Conservation (phyloP, 2,113 vertebrate species). For the Sturnira hondurensis region DNA sequence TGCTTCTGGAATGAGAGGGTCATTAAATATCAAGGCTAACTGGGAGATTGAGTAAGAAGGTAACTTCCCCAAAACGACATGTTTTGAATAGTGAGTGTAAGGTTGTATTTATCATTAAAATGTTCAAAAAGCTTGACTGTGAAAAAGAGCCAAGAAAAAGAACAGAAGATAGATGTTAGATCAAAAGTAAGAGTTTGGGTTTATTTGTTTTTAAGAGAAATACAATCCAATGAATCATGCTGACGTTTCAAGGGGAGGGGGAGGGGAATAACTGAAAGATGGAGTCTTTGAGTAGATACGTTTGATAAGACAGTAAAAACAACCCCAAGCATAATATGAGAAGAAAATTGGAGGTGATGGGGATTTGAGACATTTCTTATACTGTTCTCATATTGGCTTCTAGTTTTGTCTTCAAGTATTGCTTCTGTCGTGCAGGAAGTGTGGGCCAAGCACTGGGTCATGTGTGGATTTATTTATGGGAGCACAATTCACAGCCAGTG, state of each 20-base stretch:
- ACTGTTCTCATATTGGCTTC: not conserved
- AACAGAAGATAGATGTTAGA: not conserved
- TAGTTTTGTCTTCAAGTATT: not conserved
- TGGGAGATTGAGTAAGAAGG: not conserved
- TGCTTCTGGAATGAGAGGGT: not conserved
- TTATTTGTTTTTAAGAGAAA: not conserved
- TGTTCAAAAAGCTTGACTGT: not conserved
- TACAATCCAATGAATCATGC: not conserved
- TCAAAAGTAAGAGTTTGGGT: not conserved
- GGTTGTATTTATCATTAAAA: constrained; percentile 8
- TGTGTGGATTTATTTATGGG: not conserved
- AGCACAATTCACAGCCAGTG: not conserved
- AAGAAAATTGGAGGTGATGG: not conserved
- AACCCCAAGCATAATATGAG: not conserved
- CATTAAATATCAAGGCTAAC: not conserved
- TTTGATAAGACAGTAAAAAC: not conserved
- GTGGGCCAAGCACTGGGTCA: not conserved
- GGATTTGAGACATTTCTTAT: not conserved
- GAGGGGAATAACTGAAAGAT: not conserved
- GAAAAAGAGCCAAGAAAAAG: not conserved
- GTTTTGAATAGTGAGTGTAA: not conserved
- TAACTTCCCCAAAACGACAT: not conserved
- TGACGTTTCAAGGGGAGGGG: not conserved
- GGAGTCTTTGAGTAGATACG: not conserved
- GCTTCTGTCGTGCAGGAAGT: not conserved